phyloP scores from a whole-genome alignment of 2,797 vertebrate genomes.

The Triplophysa yarkandensis region DNA sequence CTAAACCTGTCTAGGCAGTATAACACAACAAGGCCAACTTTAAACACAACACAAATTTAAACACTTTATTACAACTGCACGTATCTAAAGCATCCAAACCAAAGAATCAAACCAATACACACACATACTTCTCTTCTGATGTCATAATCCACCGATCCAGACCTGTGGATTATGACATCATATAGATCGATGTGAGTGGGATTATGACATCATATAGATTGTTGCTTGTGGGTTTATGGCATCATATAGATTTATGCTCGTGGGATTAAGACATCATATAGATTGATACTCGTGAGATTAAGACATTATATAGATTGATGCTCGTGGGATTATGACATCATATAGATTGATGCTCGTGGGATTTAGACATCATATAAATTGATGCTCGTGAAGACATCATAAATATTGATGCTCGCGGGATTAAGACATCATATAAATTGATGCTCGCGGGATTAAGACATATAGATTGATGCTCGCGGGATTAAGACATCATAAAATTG shows the following conservation, averaged over 20 bases:
- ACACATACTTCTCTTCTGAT: too few relatives aligned
- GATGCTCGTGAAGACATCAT: constrained; percentile 3
- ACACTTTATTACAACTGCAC: too few relatives aligned
- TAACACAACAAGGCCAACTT: too few relatives aligned
- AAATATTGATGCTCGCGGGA: too few relatives aligned
- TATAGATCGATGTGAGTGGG: not conserved
- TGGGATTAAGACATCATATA: constrained; percentile 1
- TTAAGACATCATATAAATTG: constrained; percentile 32
- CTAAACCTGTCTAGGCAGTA: not conserved
- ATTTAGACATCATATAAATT: constrained; percentile 35
- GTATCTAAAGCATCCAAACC: too few relatives aligned
- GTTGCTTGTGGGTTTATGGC: too few relatives aligned
- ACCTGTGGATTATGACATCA: constrained; percentile 41
- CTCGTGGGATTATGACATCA: constrained; percentile 8
- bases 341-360: too few relatives aligned
- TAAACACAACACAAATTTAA: too few relatives aligned
- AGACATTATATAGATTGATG: constrained; percentile 25
- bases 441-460: not conserved
- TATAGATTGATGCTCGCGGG: too few relatives aligned
- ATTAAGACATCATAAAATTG: constrained; percentile 44
- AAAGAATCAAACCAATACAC: not conserved
- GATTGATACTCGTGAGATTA: too few relatives aligned
- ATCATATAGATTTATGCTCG: too few relatives aligned
- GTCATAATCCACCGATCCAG: too few relatives aligned
- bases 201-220: constrained; percentile 16